These are phyloP conservation scores for Conus betulinus DNA, from an alignment of 1,140 invertebrate genomes.

Conservation along the genomic window DNA sequence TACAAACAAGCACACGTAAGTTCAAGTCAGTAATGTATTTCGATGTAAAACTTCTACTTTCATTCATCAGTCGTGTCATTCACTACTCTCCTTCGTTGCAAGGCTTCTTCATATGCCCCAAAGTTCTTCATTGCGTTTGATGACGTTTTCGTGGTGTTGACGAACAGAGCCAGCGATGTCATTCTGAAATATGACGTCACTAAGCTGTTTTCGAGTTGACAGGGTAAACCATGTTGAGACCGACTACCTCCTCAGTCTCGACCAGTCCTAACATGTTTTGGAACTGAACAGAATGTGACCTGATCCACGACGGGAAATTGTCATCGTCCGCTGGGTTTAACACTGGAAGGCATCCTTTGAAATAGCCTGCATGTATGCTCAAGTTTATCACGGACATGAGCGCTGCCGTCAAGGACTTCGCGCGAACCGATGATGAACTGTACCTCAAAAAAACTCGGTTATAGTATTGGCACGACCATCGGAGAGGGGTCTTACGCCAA, in stretches of 20 bases:
- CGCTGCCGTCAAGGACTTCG: constrained; percentile 47
- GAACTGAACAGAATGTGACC: background rate
- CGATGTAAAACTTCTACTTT: too few relatives aligned
- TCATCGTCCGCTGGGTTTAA: background rate
- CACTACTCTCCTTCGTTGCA: too few relatives aligned
- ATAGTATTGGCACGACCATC: constrained; percentile 87
- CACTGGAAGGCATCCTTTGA: background rate
- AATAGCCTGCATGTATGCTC: constrained; percentile 18
- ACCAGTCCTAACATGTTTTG: background rate
- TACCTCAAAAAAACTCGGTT: constrained; percentile 69
- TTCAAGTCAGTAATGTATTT: too few relatives aligned
- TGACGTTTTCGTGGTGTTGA: background rate
- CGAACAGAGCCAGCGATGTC: background rate
- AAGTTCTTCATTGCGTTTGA: background rate
- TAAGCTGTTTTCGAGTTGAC: background rate
- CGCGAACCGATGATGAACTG: constrained; percentile 61
- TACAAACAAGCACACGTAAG: too few relatives aligned
- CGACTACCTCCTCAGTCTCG: background rate
- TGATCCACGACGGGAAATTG: background rate
- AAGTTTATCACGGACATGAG: constrained; percentile 30
- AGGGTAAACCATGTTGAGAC: background rate
- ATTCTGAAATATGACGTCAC: background rate
- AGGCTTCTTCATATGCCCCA: too few relatives aligned
- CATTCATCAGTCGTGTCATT: too few relatives aligned
- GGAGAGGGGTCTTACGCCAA: constrained; percentile 92